Base-by-base conservation (phyloP, 2,888 invertebrate genomes). In the Matsumyia berberina region DNA sequence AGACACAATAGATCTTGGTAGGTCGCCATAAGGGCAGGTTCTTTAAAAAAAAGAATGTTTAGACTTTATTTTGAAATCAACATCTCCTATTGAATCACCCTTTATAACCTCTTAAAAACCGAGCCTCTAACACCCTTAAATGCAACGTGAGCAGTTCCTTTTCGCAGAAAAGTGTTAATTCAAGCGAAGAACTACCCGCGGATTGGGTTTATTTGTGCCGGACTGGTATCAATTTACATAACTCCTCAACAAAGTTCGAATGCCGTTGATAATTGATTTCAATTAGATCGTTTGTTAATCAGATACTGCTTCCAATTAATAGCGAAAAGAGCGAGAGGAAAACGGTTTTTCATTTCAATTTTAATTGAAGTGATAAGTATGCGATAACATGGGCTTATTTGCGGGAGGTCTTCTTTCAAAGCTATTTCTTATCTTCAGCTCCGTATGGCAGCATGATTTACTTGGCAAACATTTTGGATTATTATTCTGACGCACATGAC, bases 331-430 rank as follows among this genome's bases (percentile, higher is more conserved):
- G n/a, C n/a, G n/a, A n/a, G n/a, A n/a, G n/a, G n/a, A n/a, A n/a
- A n/a, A n/a, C 37, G n/a, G 2, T 17, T 5, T 44, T 17, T 44
- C 17, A 39, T 12, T 42, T 19, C 7, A 37, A 5, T 57, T 19
- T 19, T n/a, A 51, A 37, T 37, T 19, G 11, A 57, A 57, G 57
- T 24, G 57, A 57, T 37, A 37, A 57, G 11, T n/a, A 19, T 57
- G 37, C 19, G 57, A 19, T 37, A 57, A 37, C 5, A 12, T 1
- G 6, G 5, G 6, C 17, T 7, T 15, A 37, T 57, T 17, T 35
- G 37, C 57, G 19, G 57, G 57, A 37, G 57, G 57, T 57, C 57
- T 37, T 15, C 9, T 15, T 11, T 17, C 5, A 12, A 17, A 6
- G 24, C 24, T 24, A 24, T 57, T 37, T 31, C 33, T 33, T 53